Evolutionary conservation across 1,140 invertebrate species (phyloP).

Genomic region (Scaptodrosophila lebanonensis): DNA sequence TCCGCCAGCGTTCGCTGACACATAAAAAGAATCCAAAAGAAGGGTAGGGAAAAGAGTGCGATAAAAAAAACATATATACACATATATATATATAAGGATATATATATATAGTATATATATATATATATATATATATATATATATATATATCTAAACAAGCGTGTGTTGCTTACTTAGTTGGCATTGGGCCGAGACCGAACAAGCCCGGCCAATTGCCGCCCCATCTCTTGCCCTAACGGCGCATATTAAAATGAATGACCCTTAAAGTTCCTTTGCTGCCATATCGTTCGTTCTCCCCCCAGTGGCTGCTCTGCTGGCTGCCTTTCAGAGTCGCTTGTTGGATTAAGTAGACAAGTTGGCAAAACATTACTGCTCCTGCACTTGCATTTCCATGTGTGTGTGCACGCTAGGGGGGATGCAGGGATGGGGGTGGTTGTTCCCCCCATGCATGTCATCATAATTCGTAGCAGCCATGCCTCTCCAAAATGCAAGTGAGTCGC

Average conservation of each 20-base stretch:
- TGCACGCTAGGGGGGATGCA: no score
- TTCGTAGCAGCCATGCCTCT: no score
- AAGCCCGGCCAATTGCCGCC: constrained; percentile 30
- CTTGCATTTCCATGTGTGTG: no score
- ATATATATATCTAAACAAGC: no score
- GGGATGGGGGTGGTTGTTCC: no score
- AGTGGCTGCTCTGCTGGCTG: constrained; percentile 31
- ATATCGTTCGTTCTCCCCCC: background rate
- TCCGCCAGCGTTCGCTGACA: no score
- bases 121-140: no score
- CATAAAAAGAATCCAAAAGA: constrained; percentile 28
- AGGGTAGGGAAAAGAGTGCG: constrained; percentile 25
- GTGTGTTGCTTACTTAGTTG: constrained; percentile 5
- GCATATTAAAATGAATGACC: constrained; percentile 69
- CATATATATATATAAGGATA: no score
- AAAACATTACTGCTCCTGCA: constrained; percentile 33
- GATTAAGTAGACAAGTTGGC: constrained; percentile 69
- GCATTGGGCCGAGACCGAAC: background rate
- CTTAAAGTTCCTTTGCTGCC: constrained; percentile 25
- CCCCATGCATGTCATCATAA: no score
- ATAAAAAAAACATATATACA: no score
- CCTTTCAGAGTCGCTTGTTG: constrained; percentile 24
- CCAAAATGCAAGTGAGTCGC: no score
- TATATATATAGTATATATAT: no score
- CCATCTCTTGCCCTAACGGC: background rate